Evolutionary conservation across 1,140 invertebrate genomes (phyloP).

Genomic region (Drosophila lowei): DNA sequence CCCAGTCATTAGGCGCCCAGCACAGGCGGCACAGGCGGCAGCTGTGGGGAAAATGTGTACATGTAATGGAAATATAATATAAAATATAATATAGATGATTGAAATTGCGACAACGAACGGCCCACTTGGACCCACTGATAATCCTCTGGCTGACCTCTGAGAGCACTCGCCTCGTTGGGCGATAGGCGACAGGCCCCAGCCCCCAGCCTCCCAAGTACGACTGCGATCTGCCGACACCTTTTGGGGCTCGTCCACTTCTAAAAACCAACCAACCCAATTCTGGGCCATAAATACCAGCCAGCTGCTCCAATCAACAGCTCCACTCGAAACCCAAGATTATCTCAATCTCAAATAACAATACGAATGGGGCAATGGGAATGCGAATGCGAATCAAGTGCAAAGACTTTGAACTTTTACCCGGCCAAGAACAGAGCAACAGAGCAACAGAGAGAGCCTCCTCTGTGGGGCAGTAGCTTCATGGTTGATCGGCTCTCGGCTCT

Average conservation of each 20-base stretch:
- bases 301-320: neutral
- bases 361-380: conserved; percentile 3
- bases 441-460: too few species aligned
- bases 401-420: conserved; percentile 63
- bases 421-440: conserved; percentile 31
- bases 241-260: conserved; percentile 43
- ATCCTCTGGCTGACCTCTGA: conserved; percentile 1
- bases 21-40: conserved; percentile 5
- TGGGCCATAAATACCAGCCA: neutral
- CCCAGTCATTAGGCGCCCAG: conserved; percentile 60
- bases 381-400: conserved; percentile 29
- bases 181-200: too few species aligned
- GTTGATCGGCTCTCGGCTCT: conserved; percentile 35
- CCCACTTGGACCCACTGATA: conserved; percentile 33
- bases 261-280: conserved; percentile 1
- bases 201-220: conserved; percentile 10
- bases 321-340: too few species aligned
- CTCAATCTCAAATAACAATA: conserved; percentile 9
- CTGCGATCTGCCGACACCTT: conserved; percentile 16
- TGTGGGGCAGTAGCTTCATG: conserved; percentile 36
- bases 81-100: conserved; percentile 36
- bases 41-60: conserved; percentile 27
- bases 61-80: conserved; percentile 2
- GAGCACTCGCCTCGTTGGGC: conserved; percentile 11
- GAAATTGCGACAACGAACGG: conserved; percentile 33